Evolutionary conservation across 2,113 vertebrate species (phyloP).

Genomic region (Saimiri boliviensis): DNA sequence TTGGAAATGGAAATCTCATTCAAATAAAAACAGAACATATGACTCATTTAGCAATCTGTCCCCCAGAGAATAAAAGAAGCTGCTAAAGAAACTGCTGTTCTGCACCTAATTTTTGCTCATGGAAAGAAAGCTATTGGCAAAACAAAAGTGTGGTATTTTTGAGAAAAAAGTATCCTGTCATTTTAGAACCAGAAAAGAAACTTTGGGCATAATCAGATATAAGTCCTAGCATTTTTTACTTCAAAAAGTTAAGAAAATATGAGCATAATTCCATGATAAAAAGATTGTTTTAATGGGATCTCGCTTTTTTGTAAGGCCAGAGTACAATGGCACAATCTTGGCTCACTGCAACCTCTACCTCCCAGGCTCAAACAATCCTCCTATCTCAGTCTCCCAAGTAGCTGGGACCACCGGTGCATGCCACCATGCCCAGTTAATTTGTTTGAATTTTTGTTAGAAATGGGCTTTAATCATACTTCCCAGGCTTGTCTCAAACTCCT

Average conservation of each 20-base stretch:
- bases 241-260: background rate
- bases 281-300: background rate
- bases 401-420: too few species aligned
- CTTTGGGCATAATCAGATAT: background rate
- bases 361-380: too few species aligned
- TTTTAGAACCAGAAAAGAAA: background rate
- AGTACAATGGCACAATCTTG: too few species aligned
- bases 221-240: background rate
- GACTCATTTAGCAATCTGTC: background rate
- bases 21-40: conserved; percentile 32
- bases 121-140: background rate
- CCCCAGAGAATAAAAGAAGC: background rate
- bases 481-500: too few species aligned
- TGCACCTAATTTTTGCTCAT: background rate
- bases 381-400: too few species aligned
- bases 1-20: background rate
- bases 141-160: background rate
- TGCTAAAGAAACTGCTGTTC: background rate
- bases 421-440: too few species aligned
- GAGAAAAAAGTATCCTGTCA: background rate
- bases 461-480: too few species aligned
- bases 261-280: background rate
- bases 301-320: too few species aligned
- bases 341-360: too few species aligned
- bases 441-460: too few species aligned